A percentile compares a stretch with the other conserved stretches of the same genome.
phyloP scores from a whole-genome alignment of 2,797 vertebrate species.

The Ceyx erithaca region DNA sequence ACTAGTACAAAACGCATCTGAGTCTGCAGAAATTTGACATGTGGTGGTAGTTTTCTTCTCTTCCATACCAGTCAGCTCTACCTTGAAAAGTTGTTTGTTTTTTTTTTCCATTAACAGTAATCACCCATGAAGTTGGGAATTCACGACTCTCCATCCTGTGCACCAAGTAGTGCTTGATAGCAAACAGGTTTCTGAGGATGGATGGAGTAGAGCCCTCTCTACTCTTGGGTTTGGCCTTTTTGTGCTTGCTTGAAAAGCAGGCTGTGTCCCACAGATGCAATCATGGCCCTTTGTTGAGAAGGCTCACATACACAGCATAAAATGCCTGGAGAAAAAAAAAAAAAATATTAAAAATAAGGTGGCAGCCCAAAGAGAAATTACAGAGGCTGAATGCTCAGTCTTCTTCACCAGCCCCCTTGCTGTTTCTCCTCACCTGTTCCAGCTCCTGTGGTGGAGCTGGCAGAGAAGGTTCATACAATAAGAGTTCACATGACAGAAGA shows the following conservation, averaged over 20 bases:
- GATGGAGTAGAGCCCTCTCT: not conserved
- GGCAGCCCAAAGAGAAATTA: not conserved
- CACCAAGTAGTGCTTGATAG: not conserved
- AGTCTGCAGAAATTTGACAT: slow-evolving; percentile 19
- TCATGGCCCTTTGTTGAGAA: not conserved
- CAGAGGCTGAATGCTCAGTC: not conserved
- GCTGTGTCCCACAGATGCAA: accelerated
- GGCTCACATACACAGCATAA: not conserved
- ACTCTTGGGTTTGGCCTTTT: not conserved
- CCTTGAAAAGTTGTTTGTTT: not conserved
- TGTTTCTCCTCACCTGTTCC: not conserved
- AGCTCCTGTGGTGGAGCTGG: not conserved
- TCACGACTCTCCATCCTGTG: not conserved
- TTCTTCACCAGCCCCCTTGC: not conserved
- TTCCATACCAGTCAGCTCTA: not conserved
- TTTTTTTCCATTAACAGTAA: not conserved
- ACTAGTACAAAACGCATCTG: slow-evolving; percentile 42
- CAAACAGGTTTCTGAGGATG: not conserved
- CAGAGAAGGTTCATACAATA: not conserved
- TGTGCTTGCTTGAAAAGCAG: not conserved
- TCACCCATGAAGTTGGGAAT: not conserved
- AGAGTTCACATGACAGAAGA: not conserved
- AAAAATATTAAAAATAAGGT: not conserved
- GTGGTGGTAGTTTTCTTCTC: not conserved
- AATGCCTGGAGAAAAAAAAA: not conserved